These are phyloP conservation scores for Agriotes lineatus DNA, from an alignment of 2,888 invertebrate species.

Conservation along the genomic window DNA sequence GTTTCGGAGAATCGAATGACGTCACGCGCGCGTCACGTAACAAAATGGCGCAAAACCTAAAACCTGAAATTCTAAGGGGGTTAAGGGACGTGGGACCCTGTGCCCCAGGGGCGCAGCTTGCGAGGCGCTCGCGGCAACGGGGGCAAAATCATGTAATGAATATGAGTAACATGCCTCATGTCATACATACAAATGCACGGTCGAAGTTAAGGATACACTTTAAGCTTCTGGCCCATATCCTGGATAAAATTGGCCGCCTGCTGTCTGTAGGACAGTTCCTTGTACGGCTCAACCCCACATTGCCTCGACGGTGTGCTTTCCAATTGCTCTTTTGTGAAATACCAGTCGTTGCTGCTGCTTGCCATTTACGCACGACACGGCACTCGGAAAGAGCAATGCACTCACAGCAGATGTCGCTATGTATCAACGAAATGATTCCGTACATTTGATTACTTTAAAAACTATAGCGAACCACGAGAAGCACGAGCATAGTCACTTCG, in stretches of 20 bases:
- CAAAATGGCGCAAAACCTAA: slow-evolving; percentile 44
- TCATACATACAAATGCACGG: slow-evolving; percentile 53
- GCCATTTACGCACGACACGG: slow-evolving; percentile 74
- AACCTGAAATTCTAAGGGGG: too few species aligned
- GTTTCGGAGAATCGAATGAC: slow-evolving; percentile 30
- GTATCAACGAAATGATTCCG: slow-evolving; percentile 55
- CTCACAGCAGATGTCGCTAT: slow-evolving; percentile 61
- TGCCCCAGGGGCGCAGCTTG: neutral
- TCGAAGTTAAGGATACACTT: slow-evolving; percentile 84
- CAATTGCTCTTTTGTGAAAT: slow-evolving; percentile 94
- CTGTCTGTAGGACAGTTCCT: slow-evolving; percentile 95
- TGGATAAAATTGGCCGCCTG: slow-evolving; percentile 98
- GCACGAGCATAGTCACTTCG: slow-evolving; percentile 36
- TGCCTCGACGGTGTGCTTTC: slow-evolving; percentile 91
- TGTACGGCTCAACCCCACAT: slow-evolving; percentile 92
- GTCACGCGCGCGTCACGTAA: slow-evolving; percentile 19
- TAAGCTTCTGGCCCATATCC: slow-evolving; percentile 97
- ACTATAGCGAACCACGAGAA: slow-evolving; percentile 40
- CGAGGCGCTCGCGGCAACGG: neutral
- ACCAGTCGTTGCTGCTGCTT: slow-evolving; percentile 79
- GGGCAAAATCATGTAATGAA: neutral
- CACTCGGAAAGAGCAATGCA: slow-evolving; percentile 58
- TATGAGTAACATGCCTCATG: slow-evolving; percentile 54
- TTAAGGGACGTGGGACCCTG: neutral
- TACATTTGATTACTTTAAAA: slow-evolving; percentile 67